Evolutionary conservation across 1,140 invertebrate species (phyloP).

Genomic region (Pseudomyrmex concolor): DNA sequence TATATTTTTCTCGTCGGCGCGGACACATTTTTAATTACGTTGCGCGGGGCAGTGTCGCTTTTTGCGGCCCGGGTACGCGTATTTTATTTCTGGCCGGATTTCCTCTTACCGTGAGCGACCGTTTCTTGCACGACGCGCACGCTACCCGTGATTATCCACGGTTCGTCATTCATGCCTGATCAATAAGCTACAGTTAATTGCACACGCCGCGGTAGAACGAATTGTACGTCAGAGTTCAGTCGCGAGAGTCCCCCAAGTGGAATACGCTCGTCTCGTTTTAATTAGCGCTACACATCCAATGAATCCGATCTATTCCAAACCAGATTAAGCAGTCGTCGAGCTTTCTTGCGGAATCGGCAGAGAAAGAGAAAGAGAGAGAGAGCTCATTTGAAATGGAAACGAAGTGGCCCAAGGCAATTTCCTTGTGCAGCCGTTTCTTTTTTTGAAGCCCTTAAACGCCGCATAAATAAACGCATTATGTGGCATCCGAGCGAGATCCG

Average conservation of each 20-base stretch:
- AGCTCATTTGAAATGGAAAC: conserved; percentile 59
- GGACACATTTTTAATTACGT: conserved; percentile 41
- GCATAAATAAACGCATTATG: conserved; percentile 32
- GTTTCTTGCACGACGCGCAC: conserved; percentile 40
- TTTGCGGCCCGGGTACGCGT: conserved; percentile 20
- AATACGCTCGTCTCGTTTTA: conserved; percentile 47
- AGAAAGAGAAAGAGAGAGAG: background rate
- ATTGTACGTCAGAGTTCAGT: conserved; percentile 49
- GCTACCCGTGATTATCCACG: conserved; percentile 52
- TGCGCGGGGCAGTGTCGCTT: conserved; percentile 5
- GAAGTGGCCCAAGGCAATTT: conserved; percentile 24
- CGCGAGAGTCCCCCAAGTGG: conserved; percentile 17
- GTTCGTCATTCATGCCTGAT: conserved; percentile 59
- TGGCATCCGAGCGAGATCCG: background rate
- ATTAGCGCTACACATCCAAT: conserved; percentile 48
- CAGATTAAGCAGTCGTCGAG: conserved; percentile 46
- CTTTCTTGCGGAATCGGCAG: conserved; percentile 51
- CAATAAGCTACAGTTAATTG: conserved; percentile 60
- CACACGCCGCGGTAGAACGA: conserved; percentile 48
- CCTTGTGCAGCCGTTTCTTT: background rate
- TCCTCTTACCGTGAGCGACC: conserved; percentile 39
- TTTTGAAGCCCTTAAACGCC: conserved; percentile 27
- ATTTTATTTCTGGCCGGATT: conserved; percentile 54
- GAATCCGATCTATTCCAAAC: conserved; percentile 51
- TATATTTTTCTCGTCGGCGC: conserved; percentile 11